Evolutionary conservation across 2,888 invertebrate genomes (phyloP).

Genomic region (Schrankia costaestrigalis): DNA sequence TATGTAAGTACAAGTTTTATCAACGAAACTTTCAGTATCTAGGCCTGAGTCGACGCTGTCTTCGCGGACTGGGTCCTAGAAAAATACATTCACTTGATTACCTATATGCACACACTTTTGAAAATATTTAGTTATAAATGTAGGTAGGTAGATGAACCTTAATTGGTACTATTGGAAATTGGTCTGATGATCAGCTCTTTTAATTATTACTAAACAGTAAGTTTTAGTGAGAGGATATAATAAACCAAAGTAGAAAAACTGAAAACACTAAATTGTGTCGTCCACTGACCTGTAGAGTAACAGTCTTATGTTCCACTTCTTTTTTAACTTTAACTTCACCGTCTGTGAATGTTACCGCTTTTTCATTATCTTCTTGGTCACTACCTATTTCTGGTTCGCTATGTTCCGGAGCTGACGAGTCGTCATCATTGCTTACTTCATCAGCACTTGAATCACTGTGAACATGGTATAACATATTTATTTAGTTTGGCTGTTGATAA

Average conservation of each 20-base stretch:
- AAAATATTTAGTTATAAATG: neutral
- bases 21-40: slow-evolving; percentile 58
- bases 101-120: neutral
- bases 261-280: too few species aligned
- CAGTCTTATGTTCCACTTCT: slow-evolving; percentile 55
- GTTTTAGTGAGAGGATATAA: too few species aligned
- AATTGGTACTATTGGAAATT: too few species aligned
- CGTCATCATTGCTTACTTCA: slow-evolving; percentile 63
- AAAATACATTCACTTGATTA: neutral
- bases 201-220: too few species aligned
- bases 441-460: slow-evolving; percentile 67
- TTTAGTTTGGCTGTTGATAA: neutral
- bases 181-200: too few species aligned
- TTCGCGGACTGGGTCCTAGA: slow-evolving; percentile 61
- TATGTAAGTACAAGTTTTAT: slow-evolving; percentile 82
- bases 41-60: slow-evolving; percentile 77
- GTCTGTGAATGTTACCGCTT: slow-evolving; percentile 56
- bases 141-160: too few species aligned
- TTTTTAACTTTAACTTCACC: slow-evolving; percentile 48
- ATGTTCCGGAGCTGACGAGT: slow-evolving; percentile 65
- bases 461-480: neutral
- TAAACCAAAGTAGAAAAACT: too few species aligned
- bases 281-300: slow-evolving; percentile 57
- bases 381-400: slow-evolving; percentile 52
- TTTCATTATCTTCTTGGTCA: slow-evolving; percentile 50